Evolutionary conservation across 2,888 invertebrate species (phyloP).

Genomic region (Bursaphelenchus okinawaensis): DNA sequence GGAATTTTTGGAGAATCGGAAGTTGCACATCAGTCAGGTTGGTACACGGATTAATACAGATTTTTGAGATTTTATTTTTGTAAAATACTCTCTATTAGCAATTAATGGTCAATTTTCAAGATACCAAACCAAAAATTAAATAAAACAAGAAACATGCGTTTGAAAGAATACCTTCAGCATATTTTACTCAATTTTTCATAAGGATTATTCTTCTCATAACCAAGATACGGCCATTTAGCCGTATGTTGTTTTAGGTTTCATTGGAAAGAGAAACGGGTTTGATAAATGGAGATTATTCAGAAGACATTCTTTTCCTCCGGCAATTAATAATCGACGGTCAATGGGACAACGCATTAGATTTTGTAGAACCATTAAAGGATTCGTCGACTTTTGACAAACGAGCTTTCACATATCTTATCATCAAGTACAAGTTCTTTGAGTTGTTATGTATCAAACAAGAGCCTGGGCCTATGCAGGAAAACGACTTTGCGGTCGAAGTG

Average conservation of each 20-base stretch:
- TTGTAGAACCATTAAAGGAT: slow-evolving; percentile 80
- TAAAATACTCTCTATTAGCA: too few species aligned
- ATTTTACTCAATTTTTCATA: background rate
- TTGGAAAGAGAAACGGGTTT: slow-evolving; percentile 90
- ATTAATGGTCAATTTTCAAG: too few species aligned
- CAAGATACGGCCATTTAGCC: background rate
- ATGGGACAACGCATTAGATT: slow-evolving; percentile 94
- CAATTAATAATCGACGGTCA: slow-evolving; percentile 92
- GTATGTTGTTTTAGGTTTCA: slow-evolving; percentile 40
- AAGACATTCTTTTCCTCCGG: slow-evolving; percentile 85
- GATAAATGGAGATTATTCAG: slow-evolving; percentile 84
- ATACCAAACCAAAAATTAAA: too few species aligned
- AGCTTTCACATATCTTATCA: slow-evolving; percentile 68
- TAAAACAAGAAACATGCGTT: background rate
- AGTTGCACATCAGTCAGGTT: slow-evolving; percentile 80
- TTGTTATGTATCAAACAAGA: slow-evolving; percentile 88
- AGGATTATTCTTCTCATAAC: slow-evolving; percentile 12
- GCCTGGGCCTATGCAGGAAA: slow-evolving; percentile 65
- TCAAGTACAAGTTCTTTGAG: slow-evolving; percentile 88
- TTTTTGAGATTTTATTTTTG: too few species aligned
- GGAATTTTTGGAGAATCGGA: slow-evolving; percentile 68
- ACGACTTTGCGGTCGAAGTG: slow-evolving; percentile 79
- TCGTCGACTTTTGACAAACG: slow-evolving; percentile 69
- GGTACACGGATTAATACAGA: too few species aligned
- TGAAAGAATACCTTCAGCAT: background rate